Evolutionary conservation across 2,888 invertebrate genomes (phyloP).

Genomic region (Xylota segnis): DNA sequence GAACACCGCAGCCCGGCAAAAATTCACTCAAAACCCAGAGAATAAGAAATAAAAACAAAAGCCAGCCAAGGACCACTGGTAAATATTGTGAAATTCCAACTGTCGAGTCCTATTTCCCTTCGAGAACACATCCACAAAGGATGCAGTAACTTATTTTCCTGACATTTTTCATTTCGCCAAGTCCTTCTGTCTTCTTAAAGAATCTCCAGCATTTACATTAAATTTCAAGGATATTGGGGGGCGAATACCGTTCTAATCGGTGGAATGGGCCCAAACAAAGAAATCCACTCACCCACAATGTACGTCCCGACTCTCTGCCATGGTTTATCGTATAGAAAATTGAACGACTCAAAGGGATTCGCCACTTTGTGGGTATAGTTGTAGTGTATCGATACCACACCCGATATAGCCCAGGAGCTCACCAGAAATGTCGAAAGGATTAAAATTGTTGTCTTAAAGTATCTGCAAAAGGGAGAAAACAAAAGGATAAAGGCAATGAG

Average conservation of each 20-base stretch:
- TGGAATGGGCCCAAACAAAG: background rate
- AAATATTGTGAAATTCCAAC: constrained; percentile 41
- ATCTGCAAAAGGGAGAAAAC: constrained; percentile 84
- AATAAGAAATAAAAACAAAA: constrained; percentile 16
- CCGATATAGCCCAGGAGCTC: constrained; percentile 91
- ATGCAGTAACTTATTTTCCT: constrained; percentile 40
- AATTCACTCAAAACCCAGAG: background rate
- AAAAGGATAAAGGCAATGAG: background rate
- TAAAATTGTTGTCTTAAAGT: constrained; percentile 87
- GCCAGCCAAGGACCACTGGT: background rate
- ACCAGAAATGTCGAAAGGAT: constrained; percentile 87
- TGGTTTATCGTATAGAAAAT: constrained; percentile 93
- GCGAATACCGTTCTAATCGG: background rate
- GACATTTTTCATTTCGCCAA: constrained; percentile 44
- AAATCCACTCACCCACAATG: constrained; percentile 87
- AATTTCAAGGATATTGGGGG: constrained; percentile 18
- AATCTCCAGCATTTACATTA: constrained; percentile 54
- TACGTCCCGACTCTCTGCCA: constrained; percentile 93
- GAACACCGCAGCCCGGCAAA: constrained; percentile 14
- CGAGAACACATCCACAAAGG: constrained; percentile 13
- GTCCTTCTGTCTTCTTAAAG: constrained; percentile 34
- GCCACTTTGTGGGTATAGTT: constrained; percentile 91
- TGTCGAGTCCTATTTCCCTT: constrained; percentile 17
- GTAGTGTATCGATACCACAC: constrained; percentile 90
- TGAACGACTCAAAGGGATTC: constrained; percentile 93